phyloP scores from a whole-genome alignment of 2,888 invertebrate species.

The Glaucopsyche alexis region DNA sequence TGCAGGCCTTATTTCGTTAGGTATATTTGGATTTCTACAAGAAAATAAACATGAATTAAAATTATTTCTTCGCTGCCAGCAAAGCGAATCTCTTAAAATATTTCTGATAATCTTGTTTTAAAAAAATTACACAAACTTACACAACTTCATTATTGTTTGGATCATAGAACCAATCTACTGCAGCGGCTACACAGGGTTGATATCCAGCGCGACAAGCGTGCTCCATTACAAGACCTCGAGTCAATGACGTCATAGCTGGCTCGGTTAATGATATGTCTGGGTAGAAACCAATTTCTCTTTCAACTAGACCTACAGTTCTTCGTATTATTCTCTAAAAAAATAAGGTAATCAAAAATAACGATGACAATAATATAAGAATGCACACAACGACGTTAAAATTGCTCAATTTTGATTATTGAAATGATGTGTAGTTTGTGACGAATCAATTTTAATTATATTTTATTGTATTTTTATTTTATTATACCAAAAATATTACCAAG shows the following conservation, averaged over 20 bases:
- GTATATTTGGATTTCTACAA: slow-evolving; percentile 64
- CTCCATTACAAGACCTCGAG: slow-evolving; percentile 70
- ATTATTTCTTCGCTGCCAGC: no score
- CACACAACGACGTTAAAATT: no score
- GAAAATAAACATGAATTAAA: slow-evolving; percentile 2
- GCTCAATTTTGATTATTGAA: no score
- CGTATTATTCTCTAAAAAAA: slow-evolving; percentile 60
- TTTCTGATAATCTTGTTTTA: no score
- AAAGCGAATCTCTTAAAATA: no score
- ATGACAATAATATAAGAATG: no score
- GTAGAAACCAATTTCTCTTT: slow-evolving; percentile 57
- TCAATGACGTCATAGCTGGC: slow-evolving; percentile 58
- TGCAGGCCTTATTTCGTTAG: slow-evolving; percentile 78
- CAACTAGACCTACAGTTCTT: slow-evolving; percentile 54
- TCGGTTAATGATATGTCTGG: slow-evolving; percentile 53
- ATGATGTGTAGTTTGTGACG: no score
- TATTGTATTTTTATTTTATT: no score
- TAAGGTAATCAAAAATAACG: no score
- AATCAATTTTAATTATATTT: no score
- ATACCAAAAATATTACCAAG: slow-evolving; percentile 49
- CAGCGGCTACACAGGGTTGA: slow-evolving; percentile 66
- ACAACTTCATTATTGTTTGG: slow-evolving; percentile 51
- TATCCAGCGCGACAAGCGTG: slow-evolving; percentile 66
- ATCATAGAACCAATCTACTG: slow-evolving; percentile 67
- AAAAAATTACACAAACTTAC: slow-evolving; percentile 49